Evolutionary conservation across 2,888 invertebrate genomes (phyloP).

Genomic region (Deroplatys truncata): DNA sequence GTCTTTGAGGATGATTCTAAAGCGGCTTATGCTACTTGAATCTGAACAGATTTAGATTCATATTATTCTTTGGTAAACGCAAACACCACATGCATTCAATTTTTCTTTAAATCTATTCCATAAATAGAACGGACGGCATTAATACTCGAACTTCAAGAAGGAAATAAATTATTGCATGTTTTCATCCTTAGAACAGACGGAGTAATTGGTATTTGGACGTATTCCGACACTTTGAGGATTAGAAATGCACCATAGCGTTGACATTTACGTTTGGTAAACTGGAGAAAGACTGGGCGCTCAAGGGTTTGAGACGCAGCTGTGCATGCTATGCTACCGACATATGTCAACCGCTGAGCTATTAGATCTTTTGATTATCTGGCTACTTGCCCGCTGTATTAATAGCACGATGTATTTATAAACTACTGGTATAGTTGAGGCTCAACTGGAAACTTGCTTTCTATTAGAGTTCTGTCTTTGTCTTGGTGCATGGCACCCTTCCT

Average conservation of each 20-base stretch:
- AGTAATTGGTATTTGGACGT: not conserved
- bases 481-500: not conserved
- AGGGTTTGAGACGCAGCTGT: not conserved
- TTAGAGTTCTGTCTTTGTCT: not conserved
- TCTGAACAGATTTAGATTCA: too few relatives aligned
- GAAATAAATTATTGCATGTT: not conserved
- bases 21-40: too few relatives aligned
- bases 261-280: not conserved
- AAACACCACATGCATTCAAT: too few relatives aligned
- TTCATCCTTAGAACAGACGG: not conserved
- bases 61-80: too few relatives aligned
- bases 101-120: too few relatives aligned
- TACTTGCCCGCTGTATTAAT: not conserved
- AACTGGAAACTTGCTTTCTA: not conserved
- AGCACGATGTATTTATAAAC: not conserved
- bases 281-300: not conserved
- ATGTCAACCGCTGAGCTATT: not conserved
- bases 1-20: too few relatives aligned
- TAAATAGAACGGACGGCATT: not conserved
- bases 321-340: not conserved
- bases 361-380: not conserved
- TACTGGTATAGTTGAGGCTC: not conserved
- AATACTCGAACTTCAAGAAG: not conserved
- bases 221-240: not conserved
- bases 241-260: not conserved